Percentiles rank a stretch among this genome's conserved stretches.
These are phyloP conservation scores for Aptenodytes patagonicus DNA, from an alignment of 2,113 vertebrate genomes.

Conservation along the genomic window DNA sequence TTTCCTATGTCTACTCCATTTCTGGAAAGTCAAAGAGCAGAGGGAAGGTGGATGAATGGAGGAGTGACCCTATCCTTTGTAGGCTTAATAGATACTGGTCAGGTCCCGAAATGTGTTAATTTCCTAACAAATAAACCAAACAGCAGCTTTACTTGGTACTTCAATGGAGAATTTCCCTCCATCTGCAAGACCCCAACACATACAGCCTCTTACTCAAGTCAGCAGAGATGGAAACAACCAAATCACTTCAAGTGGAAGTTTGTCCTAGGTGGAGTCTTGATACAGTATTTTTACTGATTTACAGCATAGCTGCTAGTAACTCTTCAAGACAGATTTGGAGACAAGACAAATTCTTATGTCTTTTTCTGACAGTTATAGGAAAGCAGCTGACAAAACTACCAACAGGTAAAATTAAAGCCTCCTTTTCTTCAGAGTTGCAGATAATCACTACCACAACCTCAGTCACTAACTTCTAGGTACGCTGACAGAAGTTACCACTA, in stretches of 20 bases:
- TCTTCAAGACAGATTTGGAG: not conserved
- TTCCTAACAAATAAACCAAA: not conserved
- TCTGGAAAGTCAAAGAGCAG: not conserved
- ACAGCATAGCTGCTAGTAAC: not conserved
- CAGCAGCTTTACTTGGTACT: not conserved
- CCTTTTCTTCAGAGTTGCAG: not conserved
- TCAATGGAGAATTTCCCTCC: not conserved
- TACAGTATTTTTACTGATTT: not conserved
- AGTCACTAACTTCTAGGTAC: not conserved
- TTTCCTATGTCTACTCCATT: not conserved
- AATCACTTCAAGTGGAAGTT: not conserved
- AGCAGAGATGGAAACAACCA: not conserved
- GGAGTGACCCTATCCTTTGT: not conserved
- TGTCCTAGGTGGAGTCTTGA: not conserved
- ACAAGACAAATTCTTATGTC: not conserved
- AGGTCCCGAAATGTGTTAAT: not conserved
- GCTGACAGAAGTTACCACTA: not conserved
- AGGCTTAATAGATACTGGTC: not conserved
- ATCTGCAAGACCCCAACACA: not conserved
- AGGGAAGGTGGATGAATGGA: not conserved
- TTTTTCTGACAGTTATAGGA: not conserved
- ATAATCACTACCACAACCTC: not conserved
- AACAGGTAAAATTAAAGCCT: not conserved
- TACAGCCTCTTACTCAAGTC: not conserved
- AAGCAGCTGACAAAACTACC: not conserved